These are phyloP conservation scores for Panthera leo DNA, from an alignment of 2,113 vertebrate genomes.

Conservation along the genomic window DNA sequence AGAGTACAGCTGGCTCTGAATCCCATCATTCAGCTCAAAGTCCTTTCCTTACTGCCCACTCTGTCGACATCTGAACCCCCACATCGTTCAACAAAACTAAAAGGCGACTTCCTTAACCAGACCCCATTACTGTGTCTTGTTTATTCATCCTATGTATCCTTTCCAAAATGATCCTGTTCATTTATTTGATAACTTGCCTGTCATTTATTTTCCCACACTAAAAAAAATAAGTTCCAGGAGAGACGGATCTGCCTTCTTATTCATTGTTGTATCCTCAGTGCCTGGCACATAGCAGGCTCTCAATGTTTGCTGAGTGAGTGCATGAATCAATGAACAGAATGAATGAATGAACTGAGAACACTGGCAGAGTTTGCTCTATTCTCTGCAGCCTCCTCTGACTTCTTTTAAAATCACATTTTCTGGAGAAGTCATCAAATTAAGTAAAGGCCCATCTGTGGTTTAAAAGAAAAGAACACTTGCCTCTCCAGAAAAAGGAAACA, in stretches of 20 bases:
- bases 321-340: neutral
- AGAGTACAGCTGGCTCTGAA: neutral
- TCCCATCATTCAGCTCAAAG: neutral
- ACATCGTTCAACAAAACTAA: neutral
- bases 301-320: neutral
- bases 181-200: neutral
- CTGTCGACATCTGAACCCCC: neutral
- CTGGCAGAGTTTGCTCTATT: neutral
- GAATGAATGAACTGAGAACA: neutral
- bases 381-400: neutral
- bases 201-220: neutral
- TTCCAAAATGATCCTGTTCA: neutral
- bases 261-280: neutral
- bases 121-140: neutral
- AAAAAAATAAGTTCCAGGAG: neutral
- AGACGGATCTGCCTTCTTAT: neutral
- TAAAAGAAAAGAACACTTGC: neutral
- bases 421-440: neutral
- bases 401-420: conserved; percentile 10
- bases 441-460: neutral
- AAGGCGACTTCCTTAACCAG: neutral
- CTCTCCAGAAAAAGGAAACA: neutral
- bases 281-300: neutral
- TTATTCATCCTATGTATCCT: neutral
- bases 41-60: neutral